Percentiles rank a stretch among this genome's conserved stretches.
Evolutionary conservation across 2,888 invertebrate species (phyloP).

Genomic region (Andrena camellia): DNA sequence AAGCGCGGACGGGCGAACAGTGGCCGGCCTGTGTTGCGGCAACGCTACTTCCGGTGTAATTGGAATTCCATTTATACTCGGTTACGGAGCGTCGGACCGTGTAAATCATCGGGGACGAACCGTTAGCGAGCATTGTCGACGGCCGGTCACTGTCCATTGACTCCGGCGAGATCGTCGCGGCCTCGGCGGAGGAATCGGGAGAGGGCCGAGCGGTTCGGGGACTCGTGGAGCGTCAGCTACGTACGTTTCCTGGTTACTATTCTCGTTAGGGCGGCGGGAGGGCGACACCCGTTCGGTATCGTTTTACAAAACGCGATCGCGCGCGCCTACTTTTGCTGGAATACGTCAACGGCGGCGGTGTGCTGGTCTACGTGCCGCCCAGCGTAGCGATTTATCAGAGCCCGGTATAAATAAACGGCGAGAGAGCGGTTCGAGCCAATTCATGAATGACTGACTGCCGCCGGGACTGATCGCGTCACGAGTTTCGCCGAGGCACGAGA

Average conservation of each 20-base stretch:
- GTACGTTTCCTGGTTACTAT: conserved; percentile 35
- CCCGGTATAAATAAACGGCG: conserved; percentile 77
- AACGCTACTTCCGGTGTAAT: conserved; percentile 64
- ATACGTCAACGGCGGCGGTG: conserved; percentile 41
- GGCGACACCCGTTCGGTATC: conserved; percentile 34
- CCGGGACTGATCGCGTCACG: conserved; percentile 42
- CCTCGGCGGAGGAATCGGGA: neutral
- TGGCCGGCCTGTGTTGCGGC: conserved; percentile 46
- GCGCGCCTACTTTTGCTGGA: conserved; percentile 47
- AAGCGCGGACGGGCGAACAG: conserved; percentile 22
- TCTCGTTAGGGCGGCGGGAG: neutral
- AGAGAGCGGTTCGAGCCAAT: conserved; percentile 71
- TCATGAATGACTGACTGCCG: conserved; percentile 77
- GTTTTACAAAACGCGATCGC: conserved; percentile 45
- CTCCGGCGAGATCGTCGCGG: neutral
- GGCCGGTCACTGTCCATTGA: conserved; percentile 26
- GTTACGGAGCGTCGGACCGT: conserved; percentile 58
- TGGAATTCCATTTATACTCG: conserved; percentile 51
- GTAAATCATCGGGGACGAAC: conserved; percentile 53
- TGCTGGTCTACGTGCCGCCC: conserved; percentile 47
- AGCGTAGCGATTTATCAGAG: conserved; percentile 62
- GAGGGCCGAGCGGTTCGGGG: neutral
- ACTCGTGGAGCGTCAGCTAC: neutral
- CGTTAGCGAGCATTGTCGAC: conserved; percentile 53
- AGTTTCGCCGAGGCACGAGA: conserved; percentile 37